phyloP scores from a whole-genome alignment of 2,797 vertebrate genomes.

The Antrozous pallidus region DNA sequence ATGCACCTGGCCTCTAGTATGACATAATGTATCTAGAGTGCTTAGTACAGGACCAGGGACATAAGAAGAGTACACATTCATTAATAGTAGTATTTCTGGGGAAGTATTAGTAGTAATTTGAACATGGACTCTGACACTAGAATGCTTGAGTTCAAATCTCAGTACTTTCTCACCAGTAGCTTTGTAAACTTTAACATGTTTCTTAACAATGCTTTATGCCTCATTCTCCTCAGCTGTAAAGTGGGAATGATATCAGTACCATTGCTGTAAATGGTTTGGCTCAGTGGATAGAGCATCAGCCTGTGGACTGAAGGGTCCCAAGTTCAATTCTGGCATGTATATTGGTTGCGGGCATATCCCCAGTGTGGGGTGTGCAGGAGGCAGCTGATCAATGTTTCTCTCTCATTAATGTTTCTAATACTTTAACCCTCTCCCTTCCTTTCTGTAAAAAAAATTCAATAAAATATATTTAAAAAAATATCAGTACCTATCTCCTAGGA shows the following conservation, averaged over 20 bases:
- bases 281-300: too few species aligned
- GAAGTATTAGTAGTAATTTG: not conserved
- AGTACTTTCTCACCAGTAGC: not conserved
- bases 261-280: too few species aligned
- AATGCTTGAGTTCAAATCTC: slow-evolving; percentile 35
- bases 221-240: slow-evolving; percentile 10
- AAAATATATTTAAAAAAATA: too few species aligned
- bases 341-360: too few species aligned
- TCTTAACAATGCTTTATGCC: not conserved
- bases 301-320: too few species aligned
- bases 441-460: too few species aligned
- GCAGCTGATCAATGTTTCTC: too few species aligned
- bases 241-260: slow-evolving; percentile 12
- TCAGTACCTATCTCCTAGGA: not conserved
- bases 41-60: not conserved
- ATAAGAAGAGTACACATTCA: not conserved
- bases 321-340: too few species aligned
- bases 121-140: not conserved
- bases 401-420: too few species aligned
- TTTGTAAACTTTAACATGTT: slow-evolving; percentile 3
- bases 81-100: not conserved
- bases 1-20: not conserved
- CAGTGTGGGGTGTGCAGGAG: too few species aligned
- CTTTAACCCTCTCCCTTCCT: too few species aligned
- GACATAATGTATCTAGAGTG: not conserved